A percentile compares a stretch with the other conserved stretches of the same genome.
phyloP scores from a whole-genome alignment of 2,797 vertebrate genomes.

The Prunella strophiata region DNA sequence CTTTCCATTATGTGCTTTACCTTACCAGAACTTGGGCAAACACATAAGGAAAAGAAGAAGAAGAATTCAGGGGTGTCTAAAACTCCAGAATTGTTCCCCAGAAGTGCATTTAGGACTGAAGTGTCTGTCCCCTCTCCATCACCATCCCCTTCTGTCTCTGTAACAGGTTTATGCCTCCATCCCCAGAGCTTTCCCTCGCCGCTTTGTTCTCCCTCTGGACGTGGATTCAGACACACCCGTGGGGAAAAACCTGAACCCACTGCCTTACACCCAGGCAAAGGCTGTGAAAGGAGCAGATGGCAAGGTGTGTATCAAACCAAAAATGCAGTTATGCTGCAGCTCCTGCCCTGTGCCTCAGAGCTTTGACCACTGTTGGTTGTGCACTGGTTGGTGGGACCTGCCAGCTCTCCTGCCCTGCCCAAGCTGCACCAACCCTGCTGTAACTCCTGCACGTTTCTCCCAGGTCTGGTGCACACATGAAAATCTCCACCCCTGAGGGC shows the following conservation, averaged over 20 bases:
- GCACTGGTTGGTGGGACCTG: neutral
- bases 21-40: neutral
- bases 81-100: neutral
- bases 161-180: slow-evolving; percentile 79
- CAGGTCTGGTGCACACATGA: slow-evolving; percentile 91
- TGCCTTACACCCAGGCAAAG: slow-evolving; percentile 79
- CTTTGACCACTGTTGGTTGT: neutral
- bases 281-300: slow-evolving; percentile 81
- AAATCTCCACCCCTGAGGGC: slow-evolving; percentile 84
- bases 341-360: neutral
- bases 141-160: neutral
- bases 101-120: neutral
- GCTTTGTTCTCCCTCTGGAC: slow-evolving; percentile 89
- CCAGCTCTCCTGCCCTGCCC: neutral
- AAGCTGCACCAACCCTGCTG: neutral
- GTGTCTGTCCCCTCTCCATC: neutral
- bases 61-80: neutral
- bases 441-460: neutral
- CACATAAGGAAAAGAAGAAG: neutral
- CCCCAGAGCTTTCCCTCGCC: slow-evolving; percentile 78
- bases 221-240: slow-evolving; percentile 74
- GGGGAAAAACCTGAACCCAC: slow-evolving; percentile 83
- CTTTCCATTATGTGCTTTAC: neutral
- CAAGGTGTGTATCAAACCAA: slow-evolving; percentile 73
- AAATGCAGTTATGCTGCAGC: neutral